Base-by-base conservation (phyloP, 2,888 invertebrate genomes). In the Lepidochrysops patricia region DNA sequence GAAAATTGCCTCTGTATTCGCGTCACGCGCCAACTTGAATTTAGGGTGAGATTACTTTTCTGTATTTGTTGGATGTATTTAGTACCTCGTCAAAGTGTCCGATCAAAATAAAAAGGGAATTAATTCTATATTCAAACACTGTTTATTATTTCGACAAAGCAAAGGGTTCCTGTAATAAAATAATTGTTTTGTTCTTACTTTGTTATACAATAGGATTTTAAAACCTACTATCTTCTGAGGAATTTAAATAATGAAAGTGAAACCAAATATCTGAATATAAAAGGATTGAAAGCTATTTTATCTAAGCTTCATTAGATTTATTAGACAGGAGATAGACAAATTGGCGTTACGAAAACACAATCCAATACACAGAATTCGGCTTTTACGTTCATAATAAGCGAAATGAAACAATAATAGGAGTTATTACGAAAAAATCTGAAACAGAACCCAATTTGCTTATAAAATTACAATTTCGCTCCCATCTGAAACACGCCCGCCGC, bases 391-490 rank as follows among this genome's bases (percentile, higher is more conserved):
- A 32, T 54, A 19, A 54, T 54, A 54, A 29, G 52, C 32, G 32
- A 54, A 54, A 54, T 54, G 29, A 54, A 54, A 54, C 32, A 54
- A 54, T 32, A 54, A 54, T 54, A 54, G 29, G 52, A 54, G 54
- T 54, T 54, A 54, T 29, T 54, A 23, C 29, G 32, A 54, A 54
- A 54, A 43, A 54, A 54, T 54, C 29, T 12, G 54, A 54, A 54
- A 29, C 29, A 54, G 29, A 54, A 32, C 32, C 54, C 54, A 54
- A 54, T 54, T 54, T 54, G 32, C 54, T 54, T 32, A 54, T 32
- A 19, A 54, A 54, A 54, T 54, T 54, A 54, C 54, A 32, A 54
- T 54, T 32, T 32, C 1, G 54, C 27, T 32, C 29, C 27, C 54
- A 54, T 54, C 54, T 32, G 19, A 32, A 54, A 54, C 54, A 54